Conservation (phyloP, 2,888 invertebrate species). For the Sericinus montela region DNA sequence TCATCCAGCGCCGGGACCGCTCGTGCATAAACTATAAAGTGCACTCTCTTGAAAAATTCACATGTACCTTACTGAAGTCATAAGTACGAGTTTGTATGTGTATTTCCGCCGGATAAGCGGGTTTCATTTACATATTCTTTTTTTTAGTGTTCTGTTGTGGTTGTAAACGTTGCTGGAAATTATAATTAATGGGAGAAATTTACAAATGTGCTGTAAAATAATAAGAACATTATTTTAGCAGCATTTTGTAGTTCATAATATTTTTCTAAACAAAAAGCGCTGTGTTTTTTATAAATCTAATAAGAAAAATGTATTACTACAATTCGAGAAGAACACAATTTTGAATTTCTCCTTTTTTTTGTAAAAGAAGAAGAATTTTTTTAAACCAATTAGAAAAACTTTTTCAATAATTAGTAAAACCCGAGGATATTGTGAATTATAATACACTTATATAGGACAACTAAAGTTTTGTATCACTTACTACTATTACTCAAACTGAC, state of each 20-base stretch:
- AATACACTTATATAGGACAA: no score
- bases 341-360: no score
- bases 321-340: no score
- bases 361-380: no score
- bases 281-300: no score
- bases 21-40: slow-evolving; percentile 33
- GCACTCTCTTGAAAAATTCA: slow-evolving; percentile 26
- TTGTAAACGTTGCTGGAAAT: background rate
- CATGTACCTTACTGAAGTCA: slow-evolving; percentile 12
- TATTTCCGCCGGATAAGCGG: background rate
- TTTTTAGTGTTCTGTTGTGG: background rate
- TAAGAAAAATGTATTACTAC: no score
- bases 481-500: no score
- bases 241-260: no score
- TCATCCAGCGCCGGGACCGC: slow-evolving; percentile 20
- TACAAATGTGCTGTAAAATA: background rate
- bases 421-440: no score
- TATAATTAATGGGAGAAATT: background rate
- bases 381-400: no score
- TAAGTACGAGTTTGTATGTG: background rate
- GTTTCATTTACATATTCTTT: slow-evolving; percentile 1
- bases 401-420: no score
- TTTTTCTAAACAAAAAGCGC: background rate
- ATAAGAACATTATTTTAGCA: background rate
- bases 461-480: no score